A percentile compares a stretch with the other conserved stretches of the same genome.
Evolutionary conservation across 2,888 invertebrate genomes (phyloP).

Genomic region (Dasysyrphus albostriatus): DNA sequence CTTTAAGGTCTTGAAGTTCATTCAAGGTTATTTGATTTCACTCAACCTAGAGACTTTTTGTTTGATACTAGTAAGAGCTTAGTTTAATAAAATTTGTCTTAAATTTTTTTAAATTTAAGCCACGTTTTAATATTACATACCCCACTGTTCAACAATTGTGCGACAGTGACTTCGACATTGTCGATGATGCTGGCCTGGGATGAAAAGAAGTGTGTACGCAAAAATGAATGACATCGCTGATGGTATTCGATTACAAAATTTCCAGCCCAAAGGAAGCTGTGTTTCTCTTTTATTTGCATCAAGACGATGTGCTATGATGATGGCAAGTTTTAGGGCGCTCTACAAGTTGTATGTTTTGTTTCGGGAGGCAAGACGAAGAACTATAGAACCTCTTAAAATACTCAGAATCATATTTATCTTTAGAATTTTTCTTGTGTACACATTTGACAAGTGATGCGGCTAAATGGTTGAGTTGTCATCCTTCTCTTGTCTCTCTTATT

Average conservation of each 20-base stretch:
- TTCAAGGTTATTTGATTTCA: no score
- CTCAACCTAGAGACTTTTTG: no score
- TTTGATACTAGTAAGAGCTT: no score
- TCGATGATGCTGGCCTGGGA: not conserved
- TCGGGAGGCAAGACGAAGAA: not conserved
- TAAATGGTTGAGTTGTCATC: constrained; percentile 61
- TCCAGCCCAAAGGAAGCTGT: constrained; percentile 32
- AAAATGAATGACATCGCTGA: constrained; percentile 43
- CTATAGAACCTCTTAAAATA: constrained; percentile 15
- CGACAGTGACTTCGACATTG: not conserved
- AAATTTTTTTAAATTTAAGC: not conserved
- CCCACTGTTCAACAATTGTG: not conserved
- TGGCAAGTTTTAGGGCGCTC: constrained; percentile 36
- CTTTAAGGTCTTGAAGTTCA: no score
- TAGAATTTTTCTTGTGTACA: constrained; percentile 25
- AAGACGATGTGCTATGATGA: not conserved
- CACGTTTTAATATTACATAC: not conserved
- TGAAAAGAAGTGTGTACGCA: constrained; percentile 52
- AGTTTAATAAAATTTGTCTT: no score
- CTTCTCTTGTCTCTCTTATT: not conserved
- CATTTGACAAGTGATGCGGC: constrained; percentile 68
- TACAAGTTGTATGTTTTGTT: constrained; percentile 28
- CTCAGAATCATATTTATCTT: constrained; percentile 48
- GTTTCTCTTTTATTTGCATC: constrained; percentile 27
- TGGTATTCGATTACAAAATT: constrained; percentile 65